Evolutionary conservation across 1,140 invertebrate species (phyloP).

Genomic region (Zaprionus davidi): DNA sequence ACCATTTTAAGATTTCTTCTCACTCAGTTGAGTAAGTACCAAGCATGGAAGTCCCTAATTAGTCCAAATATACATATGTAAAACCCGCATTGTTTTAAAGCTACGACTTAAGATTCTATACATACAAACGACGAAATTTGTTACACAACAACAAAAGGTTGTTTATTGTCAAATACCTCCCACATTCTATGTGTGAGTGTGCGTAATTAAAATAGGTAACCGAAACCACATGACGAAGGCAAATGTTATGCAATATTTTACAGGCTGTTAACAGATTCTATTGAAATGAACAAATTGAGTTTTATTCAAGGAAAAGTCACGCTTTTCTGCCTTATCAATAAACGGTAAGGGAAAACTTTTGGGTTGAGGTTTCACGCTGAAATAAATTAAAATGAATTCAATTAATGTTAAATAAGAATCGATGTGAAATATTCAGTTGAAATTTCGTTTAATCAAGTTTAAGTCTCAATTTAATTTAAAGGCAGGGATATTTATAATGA

Average conservation of each 20-base stretch:
- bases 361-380: background rate
- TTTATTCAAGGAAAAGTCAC: conserved; percentile 10
- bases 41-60: background rate
- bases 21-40: background rate
- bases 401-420: conserved; percentile 26
- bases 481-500: too few species aligned
- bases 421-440: too few species aligned
- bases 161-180: conserved; percentile 16
- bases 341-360: conserved; percentile 35
- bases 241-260: conserved; percentile 1
- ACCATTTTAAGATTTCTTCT: background rate
- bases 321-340: conserved; percentile 7
- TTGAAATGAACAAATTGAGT: conserved; percentile 1
- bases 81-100: background rate
- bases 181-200: conserved; percentile 9
- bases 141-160: background rate
- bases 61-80: background rate
- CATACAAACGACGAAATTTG: background rate
- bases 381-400: conserved; percentile 59
- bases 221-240: background rate
- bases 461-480: background rate
- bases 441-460: background rate
- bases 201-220: conserved; percentile 15
- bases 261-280: conserved; percentile 1
- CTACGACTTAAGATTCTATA: background rate